phyloP scores from a whole-genome alignment of 64 coral and sea anemone genomes.

The Montipora capricornis region DNA sequence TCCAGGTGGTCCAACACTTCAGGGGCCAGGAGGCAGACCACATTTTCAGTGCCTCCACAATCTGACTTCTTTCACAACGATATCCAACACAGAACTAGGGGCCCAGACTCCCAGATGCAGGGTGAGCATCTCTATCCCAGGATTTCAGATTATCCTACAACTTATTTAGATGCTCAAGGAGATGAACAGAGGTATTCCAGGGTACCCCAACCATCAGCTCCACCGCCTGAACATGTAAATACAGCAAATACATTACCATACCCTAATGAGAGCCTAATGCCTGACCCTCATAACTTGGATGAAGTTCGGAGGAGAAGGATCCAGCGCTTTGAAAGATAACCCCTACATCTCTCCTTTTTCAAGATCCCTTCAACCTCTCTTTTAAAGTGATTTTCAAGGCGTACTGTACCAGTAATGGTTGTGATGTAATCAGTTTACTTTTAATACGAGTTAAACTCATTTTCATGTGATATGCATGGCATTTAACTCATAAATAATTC shows the following conservation, averaged over 20 bases:
- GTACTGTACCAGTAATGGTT: too few species aligned
- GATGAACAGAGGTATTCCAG: slow-evolving; percentile 57
- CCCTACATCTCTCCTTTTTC: too few species aligned
- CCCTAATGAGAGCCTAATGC: slow-evolving; percentile 13
- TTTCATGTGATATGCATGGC: too few species aligned
- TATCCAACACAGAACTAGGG: neutral
- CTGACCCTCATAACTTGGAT: slow-evolving; percentile 35
- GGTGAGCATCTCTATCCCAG: slow-evolving; percentile 76
- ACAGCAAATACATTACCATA: neutral
- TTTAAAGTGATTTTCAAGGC: too few species aligned
- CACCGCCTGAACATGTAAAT: neutral
- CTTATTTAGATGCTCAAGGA: neutral
- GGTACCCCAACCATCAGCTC: slow-evolving; percentile 55
- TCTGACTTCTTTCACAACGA: neutral
- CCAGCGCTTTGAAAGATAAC: slow-evolving; percentile 31
- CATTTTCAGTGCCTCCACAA: neutral
- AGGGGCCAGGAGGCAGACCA: neutral
- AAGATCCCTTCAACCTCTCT: too few species aligned
- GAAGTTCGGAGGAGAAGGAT: slow-evolving; percentile 57
- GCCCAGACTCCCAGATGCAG: neutral
- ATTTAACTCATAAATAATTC: too few species aligned
- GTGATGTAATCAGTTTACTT: too few species aligned
- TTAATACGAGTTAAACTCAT: too few species aligned
- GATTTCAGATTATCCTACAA: slow-evolving; percentile 39
- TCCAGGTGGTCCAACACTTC: neutral